Evolutionary conservation across 1,140 invertebrate genomes (phyloP).

Genomic region (Camponotus pennsylvanicus): DNA sequence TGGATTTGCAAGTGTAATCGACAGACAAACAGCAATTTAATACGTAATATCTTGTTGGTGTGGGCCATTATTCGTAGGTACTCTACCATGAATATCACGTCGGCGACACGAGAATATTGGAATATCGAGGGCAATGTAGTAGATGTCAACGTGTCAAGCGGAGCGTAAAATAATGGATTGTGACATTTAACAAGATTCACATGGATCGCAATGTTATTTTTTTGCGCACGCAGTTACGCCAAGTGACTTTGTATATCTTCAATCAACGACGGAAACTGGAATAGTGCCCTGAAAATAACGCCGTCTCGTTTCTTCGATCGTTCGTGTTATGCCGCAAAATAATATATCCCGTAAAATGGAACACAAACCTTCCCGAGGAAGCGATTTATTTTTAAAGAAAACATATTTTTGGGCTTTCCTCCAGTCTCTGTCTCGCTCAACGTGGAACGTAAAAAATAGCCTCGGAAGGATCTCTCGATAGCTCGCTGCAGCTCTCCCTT

Average conservation of each 20-base stretch:
- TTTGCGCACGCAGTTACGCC: background rate
- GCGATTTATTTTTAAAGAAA: slow-evolving; percentile 37
- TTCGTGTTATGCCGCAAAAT: background rate
- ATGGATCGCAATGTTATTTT: slow-evolving; percentile 19
- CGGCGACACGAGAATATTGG: slow-evolving; percentile 65
- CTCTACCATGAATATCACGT: slow-evolving; percentile 61
- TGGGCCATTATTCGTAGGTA: slow-evolving; percentile 31
- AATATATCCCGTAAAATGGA: slow-evolving; percentile 23
- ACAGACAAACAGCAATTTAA: slow-evolving; percentile 52
- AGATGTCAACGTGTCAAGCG: slow-evolving; percentile 68
- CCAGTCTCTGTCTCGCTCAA: slow-evolving; percentile 20
- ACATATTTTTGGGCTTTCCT: slow-evolving; percentile 29
- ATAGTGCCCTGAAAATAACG: background rate
- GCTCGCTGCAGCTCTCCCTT: slow-evolving; percentile 27
- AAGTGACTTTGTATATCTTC: background rate
- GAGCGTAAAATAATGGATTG: slow-evolving; percentile 49
- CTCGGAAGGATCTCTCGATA: slow-evolving; percentile 16
- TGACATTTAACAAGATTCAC: slow-evolving; percentile 62
- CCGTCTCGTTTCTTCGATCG: too few relatives aligned
- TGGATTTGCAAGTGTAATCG: slow-evolving; percentile 31
- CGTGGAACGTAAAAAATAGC: slow-evolving; percentile 37
- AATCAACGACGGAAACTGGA: slow-evolving; percentile 16
- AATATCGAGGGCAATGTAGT: slow-evolving; percentile 52
- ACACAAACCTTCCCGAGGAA: slow-evolving; percentile 14
- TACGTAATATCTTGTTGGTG: slow-evolving; percentile 50